Base-by-base conservation (phyloP, 1,140 invertebrate species). In the Gonatopus flavifemur region DNA sequence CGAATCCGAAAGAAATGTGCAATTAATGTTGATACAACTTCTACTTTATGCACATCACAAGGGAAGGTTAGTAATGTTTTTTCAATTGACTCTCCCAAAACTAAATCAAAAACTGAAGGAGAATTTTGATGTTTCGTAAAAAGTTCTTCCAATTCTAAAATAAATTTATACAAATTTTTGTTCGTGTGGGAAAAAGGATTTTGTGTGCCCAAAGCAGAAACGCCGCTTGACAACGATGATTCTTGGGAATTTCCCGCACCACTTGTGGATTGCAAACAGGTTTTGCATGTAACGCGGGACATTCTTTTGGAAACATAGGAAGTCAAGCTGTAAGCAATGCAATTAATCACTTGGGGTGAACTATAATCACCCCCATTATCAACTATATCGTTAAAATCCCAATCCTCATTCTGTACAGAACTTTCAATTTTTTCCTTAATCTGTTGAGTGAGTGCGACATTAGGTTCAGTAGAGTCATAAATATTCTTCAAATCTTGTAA, bases 41-140 rank as follows among this genome's bases (percentile, higher is more conserved):
- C 54, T 20, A 21, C 9, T 5, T 20, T 44, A 32, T 56, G 54
- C 4, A 19, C 9, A 33, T 22, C 2, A 31, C 54, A 56, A 1
- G 54, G 48, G 19, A 56, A 56, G 15, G 22, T 38, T 9, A 55
- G 10, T 20, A 7, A 2, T 32, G 30, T 22, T n/a, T 24, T 45
- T 15, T 38, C 20, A 3, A 21, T 36, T 2, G 41, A 33, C 1
- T 56, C 54, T 39, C 19, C 22, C 8, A 56, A n/a, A 37, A 57
- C 40, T 1, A 22, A 12, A 30, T 57, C 54, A 12, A 44, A 24
- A 24, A 43, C 40, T 35, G 43, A n/a, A 5, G 25, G 25, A 12
- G 25, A 28, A 28, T 28, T 28, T 7, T 12, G 12, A 28, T 28
- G 25, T 28, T 28, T 12, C 12, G 6, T 28, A 28, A 28, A 28